These are phyloP conservation scores for Melanotaenia maccullochi DNA, from an alignment of 2,797 vertebrate species.

Conservation along the genomic window DNA sequence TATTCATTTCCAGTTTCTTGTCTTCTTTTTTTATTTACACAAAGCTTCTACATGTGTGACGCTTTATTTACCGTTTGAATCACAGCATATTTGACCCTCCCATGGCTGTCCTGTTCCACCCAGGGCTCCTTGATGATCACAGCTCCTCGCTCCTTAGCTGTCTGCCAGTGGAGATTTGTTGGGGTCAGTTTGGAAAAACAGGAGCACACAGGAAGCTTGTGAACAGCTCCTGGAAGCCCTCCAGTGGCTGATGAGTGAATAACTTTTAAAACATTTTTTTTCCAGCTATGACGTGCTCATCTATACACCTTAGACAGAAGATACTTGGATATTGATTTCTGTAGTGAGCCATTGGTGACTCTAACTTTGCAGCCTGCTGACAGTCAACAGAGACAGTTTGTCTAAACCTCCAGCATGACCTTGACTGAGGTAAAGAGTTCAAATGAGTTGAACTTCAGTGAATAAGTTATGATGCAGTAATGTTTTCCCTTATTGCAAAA, in stretches of 20 bases:
- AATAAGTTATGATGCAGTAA: not conserved
- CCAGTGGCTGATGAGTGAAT: constrained; percentile 51
- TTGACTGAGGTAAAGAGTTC: constrained; percentile 36
- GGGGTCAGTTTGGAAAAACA: constrained; percentile 23
- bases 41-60: constrained; percentile 7
- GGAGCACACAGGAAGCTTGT: not conserved
- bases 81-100: constrained; percentile 85
- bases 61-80: constrained; percentile 82
- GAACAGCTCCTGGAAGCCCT: constrained; percentile 40
- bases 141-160: constrained; percentile 81
- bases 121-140: constrained; percentile 83
- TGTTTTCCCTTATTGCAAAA: constrained; percentile 53
- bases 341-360: not conserved
- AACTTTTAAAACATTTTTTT: not conserved
- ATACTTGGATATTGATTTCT: not conserved
- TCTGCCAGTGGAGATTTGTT: constrained; percentile 67
- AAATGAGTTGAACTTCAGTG: constrained; percentile 11
- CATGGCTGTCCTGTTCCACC: constrained; percentile 85
- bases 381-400: constrained; percentile 31
- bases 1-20: constrained; percentile 8
- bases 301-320: not conserved
- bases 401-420: constrained; percentile 32
- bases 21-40: not conserved
- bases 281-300: not conserved
- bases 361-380: constrained; percentile 14